Conservation (phyloP, 1,140 invertebrate species). For the Zaprionus vittiger region DNA sequence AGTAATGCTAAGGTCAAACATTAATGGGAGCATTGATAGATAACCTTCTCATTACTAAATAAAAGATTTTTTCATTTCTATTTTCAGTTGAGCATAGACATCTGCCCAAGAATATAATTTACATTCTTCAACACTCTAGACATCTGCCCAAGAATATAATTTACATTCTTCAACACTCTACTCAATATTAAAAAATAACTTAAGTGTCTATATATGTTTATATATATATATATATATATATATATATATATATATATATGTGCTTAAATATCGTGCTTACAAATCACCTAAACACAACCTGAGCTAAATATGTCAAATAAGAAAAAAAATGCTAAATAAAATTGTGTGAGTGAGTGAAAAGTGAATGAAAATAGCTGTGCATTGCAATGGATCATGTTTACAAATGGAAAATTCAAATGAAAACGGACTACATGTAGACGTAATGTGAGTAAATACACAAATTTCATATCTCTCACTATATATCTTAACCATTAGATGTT, state of each 20-base stretch:
- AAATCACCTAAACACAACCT: constrained; percentile 29
- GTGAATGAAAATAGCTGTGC: background rate
- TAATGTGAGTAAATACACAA: constrained; percentile 55
- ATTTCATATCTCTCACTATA: background rate
- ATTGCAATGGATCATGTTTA: background rate
- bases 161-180: constrained; percentile 10
- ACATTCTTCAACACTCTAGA: no score
- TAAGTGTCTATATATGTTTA: constrained; percentile 54
- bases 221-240: constrained; percentile 17
- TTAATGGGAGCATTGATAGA: background rate
- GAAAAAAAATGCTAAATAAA: background rate
- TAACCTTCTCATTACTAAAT: background rate
- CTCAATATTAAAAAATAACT: constrained; percentile 15
- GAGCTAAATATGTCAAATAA: constrained; percentile 12
- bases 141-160: constrained; percentile 14
- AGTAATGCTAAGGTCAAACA: constrained; percentile 22
- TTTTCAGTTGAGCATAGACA: constrained; percentile 43
- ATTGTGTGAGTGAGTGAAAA: constrained; percentile 8
- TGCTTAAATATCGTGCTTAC: constrained; percentile 12
- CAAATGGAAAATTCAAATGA: constrained; percentile 39
- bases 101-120: constrained; percentile 7
- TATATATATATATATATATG: no score
- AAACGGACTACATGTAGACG: constrained; percentile 15
- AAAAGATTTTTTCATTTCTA: constrained; percentile 20
- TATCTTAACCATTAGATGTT: background rate